Conservation (phyloP, 2,113 vertebrate species). For the Sigmodon hispidus region DNA sequence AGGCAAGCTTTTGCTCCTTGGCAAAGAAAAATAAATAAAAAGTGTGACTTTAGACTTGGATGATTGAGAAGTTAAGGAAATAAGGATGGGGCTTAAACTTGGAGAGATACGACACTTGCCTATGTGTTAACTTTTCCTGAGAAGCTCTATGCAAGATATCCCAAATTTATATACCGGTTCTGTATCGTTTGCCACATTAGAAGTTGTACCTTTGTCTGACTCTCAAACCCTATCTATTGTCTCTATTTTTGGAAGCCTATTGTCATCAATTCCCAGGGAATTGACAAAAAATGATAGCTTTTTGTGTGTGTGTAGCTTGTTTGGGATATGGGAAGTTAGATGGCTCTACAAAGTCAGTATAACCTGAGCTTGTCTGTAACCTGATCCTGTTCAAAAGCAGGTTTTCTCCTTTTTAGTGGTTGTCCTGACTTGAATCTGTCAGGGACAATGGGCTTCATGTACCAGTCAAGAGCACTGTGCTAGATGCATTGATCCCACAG, state of each 20-base stretch:
- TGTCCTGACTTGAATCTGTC: not conserved
- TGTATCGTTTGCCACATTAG: not conserved
- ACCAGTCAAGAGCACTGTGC: not conserved
- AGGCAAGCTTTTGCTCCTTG: slow-evolving; percentile 7
- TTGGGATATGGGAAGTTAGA: not conserved
- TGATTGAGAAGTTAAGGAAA: not conserved
- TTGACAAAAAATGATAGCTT: not conserved
- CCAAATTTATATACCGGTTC: not conserved
- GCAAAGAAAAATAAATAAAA: not conserved
- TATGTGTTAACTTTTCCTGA: not conserved
- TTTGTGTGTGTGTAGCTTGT: not conserved
- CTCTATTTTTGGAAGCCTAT: slow-evolving; percentile 27
- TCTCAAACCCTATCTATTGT: slow-evolving; percentile 31
- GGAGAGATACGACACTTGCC: not conserved
- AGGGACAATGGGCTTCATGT: not conserved
- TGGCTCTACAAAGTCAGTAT: not conserved
- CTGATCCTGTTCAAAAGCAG: not conserved
- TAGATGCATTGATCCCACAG: not conserved
- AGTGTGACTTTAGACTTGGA: not conserved
- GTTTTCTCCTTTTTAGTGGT: not conserved
- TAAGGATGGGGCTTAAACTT: not conserved
- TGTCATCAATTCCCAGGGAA: not conserved
- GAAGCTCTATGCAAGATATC: not conserved
- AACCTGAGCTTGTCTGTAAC: not conserved
- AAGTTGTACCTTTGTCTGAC: not conserved